Evolutionary conservation across 2,888 invertebrate genomes (phyloP), one percentile per base, ranked within the genome.

Genomic region (Melinaea marsaeus): DNA sequence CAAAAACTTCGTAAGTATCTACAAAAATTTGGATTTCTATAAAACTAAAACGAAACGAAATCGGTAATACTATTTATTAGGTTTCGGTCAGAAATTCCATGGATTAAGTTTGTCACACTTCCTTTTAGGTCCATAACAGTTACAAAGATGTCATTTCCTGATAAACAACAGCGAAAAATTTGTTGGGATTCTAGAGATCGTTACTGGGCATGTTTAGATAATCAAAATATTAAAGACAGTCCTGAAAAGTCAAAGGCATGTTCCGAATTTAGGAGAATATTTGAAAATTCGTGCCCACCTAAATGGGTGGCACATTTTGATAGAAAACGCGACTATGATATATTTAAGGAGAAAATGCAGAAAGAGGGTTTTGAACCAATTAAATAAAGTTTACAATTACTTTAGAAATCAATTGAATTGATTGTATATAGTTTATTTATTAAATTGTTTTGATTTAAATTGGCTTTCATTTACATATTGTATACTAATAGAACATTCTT

Each of bases 291-390:
- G 34, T 97, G 97, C 79, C 95, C 96, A 2, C 83, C 92, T 2
- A 95, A 95, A 82, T 97, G 98, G 98, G 97, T 98, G 55, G 95
- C 96, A 80, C 98, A 98, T 88, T 98, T 98, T 84, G 97, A 98
- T 89, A 93, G 97, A 75, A 97, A 96, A 86, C 91, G 97, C 77
- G 95, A 95, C 74, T 98, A 96, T 85, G 92, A 97, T 77, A 93
- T 95, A 78, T 98, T 96, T 85, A 97, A 97, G 90, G 94, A 95
- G 75, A 95, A 94, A 92, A 94, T 98, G 84, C 95, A 96, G 78
- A 93, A 94, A 78, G 94, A 95, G 75, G 97, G 97, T 85, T 96
- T 94, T 88, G 97, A 97, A 83, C 96, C 97, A 55, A 88, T 95
- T 71, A 91, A 92, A 81, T 88, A 91, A 70, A 76, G 78, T 69